phyloP scores from a whole-genome alignment of 2,113 vertebrate species.

The Pycnonotus jocosus region DNA sequence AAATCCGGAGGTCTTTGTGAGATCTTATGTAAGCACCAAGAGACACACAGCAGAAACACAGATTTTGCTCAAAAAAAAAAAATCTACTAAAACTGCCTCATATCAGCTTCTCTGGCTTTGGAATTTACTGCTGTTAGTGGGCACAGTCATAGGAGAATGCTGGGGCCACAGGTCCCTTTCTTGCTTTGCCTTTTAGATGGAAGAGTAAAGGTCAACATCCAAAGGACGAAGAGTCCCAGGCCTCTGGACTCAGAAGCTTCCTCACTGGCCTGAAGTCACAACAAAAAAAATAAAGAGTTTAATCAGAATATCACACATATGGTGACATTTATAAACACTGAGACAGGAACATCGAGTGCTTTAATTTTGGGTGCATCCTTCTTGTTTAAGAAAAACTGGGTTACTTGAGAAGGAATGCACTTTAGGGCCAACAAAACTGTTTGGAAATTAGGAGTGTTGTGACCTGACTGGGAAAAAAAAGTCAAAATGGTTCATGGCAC shows the following conservation, averaged over 20 bases:
- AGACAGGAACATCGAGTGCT: not conserved
- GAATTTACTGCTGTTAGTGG: not conserved
- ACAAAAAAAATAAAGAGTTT: not conserved
- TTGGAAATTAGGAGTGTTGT: not conserved
- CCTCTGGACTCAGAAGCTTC: not conserved
- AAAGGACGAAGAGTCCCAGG: not conserved
- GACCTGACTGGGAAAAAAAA: not conserved
- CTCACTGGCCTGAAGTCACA: not conserved
- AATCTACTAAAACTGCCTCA: not conserved
- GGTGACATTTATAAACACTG: not conserved
- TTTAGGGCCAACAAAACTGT: not conserved
- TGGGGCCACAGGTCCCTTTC: not conserved
- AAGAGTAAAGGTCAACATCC: not conserved
- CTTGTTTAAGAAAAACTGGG: not conserved
- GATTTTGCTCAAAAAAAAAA: not conserved
- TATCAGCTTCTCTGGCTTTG: not conserved
- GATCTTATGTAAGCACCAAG: not conserved
- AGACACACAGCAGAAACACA: not conserved
- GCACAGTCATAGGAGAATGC: not conserved
- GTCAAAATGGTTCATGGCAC: not conserved
- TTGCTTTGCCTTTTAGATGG: not conserved
- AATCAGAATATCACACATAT: not conserved
- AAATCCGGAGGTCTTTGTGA: not conserved
- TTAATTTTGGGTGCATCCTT: fast-evolving
- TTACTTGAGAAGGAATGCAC: not conserved